A percentile compares a stretch with the other conserved stretches of the same genome.
phyloP scores from a whole-genome alignment of 1,140 invertebrate species.

The Sarcophaga bullata region DNA sequence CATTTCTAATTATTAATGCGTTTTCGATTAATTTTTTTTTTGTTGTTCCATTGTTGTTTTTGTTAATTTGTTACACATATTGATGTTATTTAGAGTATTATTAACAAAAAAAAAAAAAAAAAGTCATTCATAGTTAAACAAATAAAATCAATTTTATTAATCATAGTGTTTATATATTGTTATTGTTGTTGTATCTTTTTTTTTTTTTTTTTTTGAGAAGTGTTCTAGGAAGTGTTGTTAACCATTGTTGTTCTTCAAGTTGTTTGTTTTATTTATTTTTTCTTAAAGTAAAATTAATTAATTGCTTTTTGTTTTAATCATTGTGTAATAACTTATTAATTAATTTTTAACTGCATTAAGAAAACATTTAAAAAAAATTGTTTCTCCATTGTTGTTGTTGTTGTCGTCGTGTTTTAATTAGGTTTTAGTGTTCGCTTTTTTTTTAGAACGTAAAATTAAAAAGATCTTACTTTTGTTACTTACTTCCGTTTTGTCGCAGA shows the following conservation, averaged over 20 bases:
- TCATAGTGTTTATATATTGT: too few species aligned
- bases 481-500: neutral
- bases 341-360: constrained; percentile 2
- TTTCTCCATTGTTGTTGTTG: neutral
- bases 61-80: constrained; percentile 29
- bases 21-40: neutral
- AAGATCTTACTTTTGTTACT: neutral
- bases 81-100: neutral
- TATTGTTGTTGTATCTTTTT: neutral
- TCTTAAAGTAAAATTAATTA: neutral
- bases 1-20: constrained; percentile 5
- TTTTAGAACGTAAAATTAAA: neutral
- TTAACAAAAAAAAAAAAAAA: neutral
- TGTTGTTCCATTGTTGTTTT: neutral
- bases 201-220: neutral
- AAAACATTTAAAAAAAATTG: too few species aligned
- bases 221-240: constrained; percentile 16
- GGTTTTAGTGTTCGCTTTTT: neutral
- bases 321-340: constrained; percentile 29
- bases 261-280: neutral
- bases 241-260: neutral
- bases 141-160: neutral
- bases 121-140: neutral
- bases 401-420: neutral
- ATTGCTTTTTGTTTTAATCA: constrained; percentile 8